Evolutionary conservation across 2,113 vertebrate genomes (phyloP), one percentile per base, ranked within the genome.

Genomic region (Micromys minutus): DNA sequence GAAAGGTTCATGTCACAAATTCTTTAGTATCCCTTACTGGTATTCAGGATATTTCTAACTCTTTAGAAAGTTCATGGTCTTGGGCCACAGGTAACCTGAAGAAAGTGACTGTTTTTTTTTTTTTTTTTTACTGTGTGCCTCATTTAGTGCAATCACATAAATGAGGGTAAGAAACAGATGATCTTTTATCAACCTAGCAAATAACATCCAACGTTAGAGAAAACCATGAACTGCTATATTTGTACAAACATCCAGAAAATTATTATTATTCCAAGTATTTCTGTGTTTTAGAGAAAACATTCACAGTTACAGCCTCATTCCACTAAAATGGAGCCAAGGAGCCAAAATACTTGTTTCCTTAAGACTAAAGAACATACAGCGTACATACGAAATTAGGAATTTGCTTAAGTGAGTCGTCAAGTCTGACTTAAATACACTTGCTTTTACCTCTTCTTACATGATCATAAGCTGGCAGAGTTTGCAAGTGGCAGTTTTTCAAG

Each of bases 401-500:
- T 87, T 96, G 94, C 95, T 63, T 59, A 93, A 97, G 29, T 71
- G 95, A 97, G 87, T 29, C 86, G 61, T 55, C 52, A 94, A 71
- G 31, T 69, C 83, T 95, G 83, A 97, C 87, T 96, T 93, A 59
- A 84, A 93, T 47, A 92, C 21, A 92, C 57, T 93, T 92, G 95
- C 12, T 77, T 69, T 83, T 1, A 90, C 50, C 89, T 42, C 80
- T 13, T 86, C 92, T 94, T 15, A 89, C 80, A 83, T 75, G 67
- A 55, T 92, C 75, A 97, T 96, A 96, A 81, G 22, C 26, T 84
- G 50, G 91, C 69, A 69, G 96, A 94, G 92, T 97, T 97, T 96
- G 77, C 89, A 96, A 96, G 81, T 42, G 89, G 31, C 81, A 93
- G 17, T 96, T 98, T 97, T 75, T 93, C 97, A 97, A 91, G 79